Percentiles rank a stretch among this genome's conserved stretches.
These are phyloP conservation scores for Lasioglossum marginatum DNA, from an alignment of 2,888 invertebrate species.

Conservation along the genomic window DNA sequence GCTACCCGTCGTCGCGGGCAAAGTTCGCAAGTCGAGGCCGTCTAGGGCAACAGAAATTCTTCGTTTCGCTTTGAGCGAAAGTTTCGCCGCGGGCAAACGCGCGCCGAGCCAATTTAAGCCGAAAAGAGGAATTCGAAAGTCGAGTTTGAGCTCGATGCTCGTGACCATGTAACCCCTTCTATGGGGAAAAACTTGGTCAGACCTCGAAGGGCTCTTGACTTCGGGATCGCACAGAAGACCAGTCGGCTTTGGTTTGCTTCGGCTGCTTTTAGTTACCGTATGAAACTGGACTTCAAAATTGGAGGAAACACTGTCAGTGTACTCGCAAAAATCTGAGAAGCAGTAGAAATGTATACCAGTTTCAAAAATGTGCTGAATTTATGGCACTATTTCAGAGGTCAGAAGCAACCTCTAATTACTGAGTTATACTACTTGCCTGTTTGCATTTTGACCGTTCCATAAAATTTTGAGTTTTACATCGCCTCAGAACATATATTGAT, in stretches of 20 bases:
- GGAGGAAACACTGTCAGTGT: neutral
- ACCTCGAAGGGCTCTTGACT: neutral
- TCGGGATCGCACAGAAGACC: neutral
- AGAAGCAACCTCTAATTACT: neutral
- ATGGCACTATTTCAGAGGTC: neutral
- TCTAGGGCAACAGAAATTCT: conserved; percentile 64
- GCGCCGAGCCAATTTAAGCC: conserved; percentile 34
- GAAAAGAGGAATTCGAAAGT: conserved; percentile 24
- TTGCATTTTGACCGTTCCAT: too few relatives aligned
- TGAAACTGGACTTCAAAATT: neutral
- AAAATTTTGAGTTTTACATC: too few relatives aligned
- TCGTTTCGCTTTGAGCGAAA: conserved; percentile 60
- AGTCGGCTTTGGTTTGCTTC: neutral
- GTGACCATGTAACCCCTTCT: neutral
- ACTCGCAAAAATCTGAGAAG: neutral
- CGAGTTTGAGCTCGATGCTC: conserved; percentile 20
- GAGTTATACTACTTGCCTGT: neutral
- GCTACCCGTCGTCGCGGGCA: conserved; percentile 9
- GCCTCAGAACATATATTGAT: neutral
- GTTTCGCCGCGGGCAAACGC: conserved; percentile 39
- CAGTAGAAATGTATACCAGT: neutral
- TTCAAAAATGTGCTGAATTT: neutral
- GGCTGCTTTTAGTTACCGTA: neutral
- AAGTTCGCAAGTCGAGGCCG: conserved; percentile 54
- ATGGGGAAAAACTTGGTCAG: conserved; percentile 5